Evolutionary conservation across 2,888 invertebrate species (phyloP).

Genomic region (Bimastos eiseni): DNA sequence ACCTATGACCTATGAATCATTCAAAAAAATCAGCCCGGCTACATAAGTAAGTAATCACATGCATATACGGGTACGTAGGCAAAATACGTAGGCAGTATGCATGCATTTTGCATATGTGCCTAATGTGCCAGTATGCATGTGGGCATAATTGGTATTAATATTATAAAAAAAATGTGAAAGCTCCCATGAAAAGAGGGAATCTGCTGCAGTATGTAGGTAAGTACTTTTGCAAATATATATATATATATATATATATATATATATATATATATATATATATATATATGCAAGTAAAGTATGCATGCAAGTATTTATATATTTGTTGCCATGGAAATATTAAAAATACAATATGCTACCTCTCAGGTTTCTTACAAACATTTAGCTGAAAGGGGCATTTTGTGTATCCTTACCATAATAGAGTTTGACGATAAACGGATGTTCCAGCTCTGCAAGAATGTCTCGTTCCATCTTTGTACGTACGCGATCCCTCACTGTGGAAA

Average conservation of each 20-base stretch:
- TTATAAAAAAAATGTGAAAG: too few relatives aligned
- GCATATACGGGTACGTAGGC: too few relatives aligned
- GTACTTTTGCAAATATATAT: too few relatives aligned
- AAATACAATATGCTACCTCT: background rate
- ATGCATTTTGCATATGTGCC: too few relatives aligned
- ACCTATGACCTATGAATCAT: too few relatives aligned
- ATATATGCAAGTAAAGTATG: background rate
- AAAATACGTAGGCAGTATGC: too few relatives aligned
- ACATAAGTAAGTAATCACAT: background rate
- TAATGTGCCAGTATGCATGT: too few relatives aligned
- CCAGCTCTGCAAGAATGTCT: conserved; percentile 96
- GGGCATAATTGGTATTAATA: too few relatives aligned
- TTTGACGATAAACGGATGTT: conserved; percentile 97
- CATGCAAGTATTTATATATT: background rate
- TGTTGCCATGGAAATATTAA: background rate
- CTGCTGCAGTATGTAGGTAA: too few relatives aligned
- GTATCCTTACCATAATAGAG: conserved; percentile 76
- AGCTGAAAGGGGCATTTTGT: too few relatives aligned
- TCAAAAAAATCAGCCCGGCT: background rate
- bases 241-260: too few relatives aligned
- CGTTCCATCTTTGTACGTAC: conserved; percentile 97
- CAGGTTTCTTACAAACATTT: background rate
- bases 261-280: background rate
- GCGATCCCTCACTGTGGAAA: conserved; percentile 77
- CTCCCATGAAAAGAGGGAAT: too few relatives aligned